Conservation (phyloP, 2,113 vertebrate genomes). For the Calypte anna region DNA sequence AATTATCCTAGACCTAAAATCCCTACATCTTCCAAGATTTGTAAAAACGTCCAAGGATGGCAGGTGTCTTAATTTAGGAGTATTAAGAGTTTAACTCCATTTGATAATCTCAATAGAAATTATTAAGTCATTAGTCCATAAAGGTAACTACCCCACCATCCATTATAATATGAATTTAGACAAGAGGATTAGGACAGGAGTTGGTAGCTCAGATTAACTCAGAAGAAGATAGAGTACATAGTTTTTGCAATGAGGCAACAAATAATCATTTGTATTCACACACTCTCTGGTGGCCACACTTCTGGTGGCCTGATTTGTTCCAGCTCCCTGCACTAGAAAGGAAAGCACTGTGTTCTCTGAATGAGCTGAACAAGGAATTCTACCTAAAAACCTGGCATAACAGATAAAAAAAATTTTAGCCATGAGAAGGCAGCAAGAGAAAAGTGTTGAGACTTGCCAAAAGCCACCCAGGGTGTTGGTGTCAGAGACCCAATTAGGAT, state of each 20-base stretch:
- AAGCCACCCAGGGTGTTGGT: not conserved
- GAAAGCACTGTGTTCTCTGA: not conserved
- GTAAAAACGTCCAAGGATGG: not conserved
- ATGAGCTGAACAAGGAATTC: not conserved
- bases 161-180: not conserved
- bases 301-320: not conserved
- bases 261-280: not conserved
- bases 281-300: not conserved
- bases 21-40: not conserved
- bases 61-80: not conserved
- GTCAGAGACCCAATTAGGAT: slow-evolving; percentile 7
- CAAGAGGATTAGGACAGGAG: not conserved
- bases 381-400: not conserved
- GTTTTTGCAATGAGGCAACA: not conserved
- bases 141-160: not conserved
- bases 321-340: not conserved
- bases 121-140: not conserved
- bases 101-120: not conserved
- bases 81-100: not conserved
- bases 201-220: not conserved
- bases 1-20: not conserved
- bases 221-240: not conserved
- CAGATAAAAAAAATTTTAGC: not conserved
- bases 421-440: not conserved
- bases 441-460: slow-evolving; percentile 22